Evolutionary conservation across 2,888 invertebrate species (phyloP), one percentile per base, ranked within the genome.

Genomic region (Andricus quercusramuli): DNA sequence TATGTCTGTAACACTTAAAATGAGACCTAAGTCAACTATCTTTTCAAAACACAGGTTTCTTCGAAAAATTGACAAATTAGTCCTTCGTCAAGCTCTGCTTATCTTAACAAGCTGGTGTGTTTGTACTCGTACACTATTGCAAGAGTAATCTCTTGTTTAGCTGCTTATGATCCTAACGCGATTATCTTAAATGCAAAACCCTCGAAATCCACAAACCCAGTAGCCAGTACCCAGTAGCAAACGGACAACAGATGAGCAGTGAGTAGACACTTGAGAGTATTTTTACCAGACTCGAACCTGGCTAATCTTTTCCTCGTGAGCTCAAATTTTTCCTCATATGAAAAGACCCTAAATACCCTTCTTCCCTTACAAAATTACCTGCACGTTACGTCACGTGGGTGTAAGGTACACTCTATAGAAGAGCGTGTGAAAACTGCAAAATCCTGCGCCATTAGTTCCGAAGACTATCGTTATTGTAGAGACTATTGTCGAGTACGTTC

Each of bases 361-460:
- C 74, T 74, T 74, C 32, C 74, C 74, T 74, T 74, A 74, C 74
- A 74, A 74, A 74, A 74, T 32, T 74, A 74, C 74, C 74, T 74
- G 32, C 32, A 56, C 56, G 64, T 82, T 67, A n/a, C 64, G 66
- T 81, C 74, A 78, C 70, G 79, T 62, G 82, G 68, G 82, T 79
- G 82, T 66, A 83, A 79, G 76, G 83, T 81, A 81, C 79, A 82
- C 83, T 84, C 85, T 84, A 84, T 80, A 83, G 82, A 85, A 84
- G 83, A 89, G 88, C 89, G 90, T 88, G 89, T 90, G 90, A 90
- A 90, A 90, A 89, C 86, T 89, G 85, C 85, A 81, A 88, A 88
- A 85, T 86, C 83, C 86, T 86, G 88, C 83, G 88, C 90, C 87
- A 90, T 90, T 90, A 90, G 89, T 87, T 85, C 84, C 85, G 85